Evolutionary conservation across 2,888 invertebrate genomes (phyloP), one percentile per base, ranked within the genome.

Genomic region (Andrena fulva): DNA sequence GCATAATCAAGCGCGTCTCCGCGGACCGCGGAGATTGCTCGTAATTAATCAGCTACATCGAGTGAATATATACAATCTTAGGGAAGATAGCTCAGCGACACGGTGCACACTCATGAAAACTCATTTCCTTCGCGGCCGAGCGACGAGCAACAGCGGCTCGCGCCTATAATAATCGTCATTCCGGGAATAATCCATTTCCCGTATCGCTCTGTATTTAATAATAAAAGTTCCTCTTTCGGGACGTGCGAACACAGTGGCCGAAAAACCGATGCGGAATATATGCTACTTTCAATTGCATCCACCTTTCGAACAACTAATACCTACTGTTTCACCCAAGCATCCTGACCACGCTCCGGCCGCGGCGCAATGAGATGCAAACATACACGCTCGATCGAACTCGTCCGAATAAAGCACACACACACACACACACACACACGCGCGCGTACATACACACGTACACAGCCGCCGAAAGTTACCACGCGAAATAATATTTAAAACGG

Each of bases 121-220:
- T 75, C 42, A 63, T 64, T 75, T 68, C 60, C 77, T 78, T 85
- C 69, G 71, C 73, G 83, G 75, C 80, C 76, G 67, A 73, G 68
- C n/a, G 74, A 69, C 63, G 76, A 76, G 87, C 77, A 80, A 85
- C 77, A 77, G 77, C 67, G 75, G 75, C 73, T 70, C 70, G 68
- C 54, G 74, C 76, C 50, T 68, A 60, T 62, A 75, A 71, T 24
- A 59, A 71, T 56, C 69, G 72, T 71, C 66, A 72, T 63, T 60
- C 29, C 62, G 62, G 62, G 74, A 69, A 72, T 64, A 77, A 70
- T 82, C 64, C 77, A 35, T 66, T 66, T 79, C 79, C 4, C 48
- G 66, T 70, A 74, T 27, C 78, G 27, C 63, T 48, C 67, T 66
- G 42, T 42, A 72, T 76, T 10, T 10, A 74, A 59, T 59, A 69